Percentiles rank a stretch among this genome's conserved stretches.
These are phyloP conservation scores for Branchinecta lindahli DNA, from an alignment of 1,140 invertebrate species.

Conservation along the genomic window DNA sequence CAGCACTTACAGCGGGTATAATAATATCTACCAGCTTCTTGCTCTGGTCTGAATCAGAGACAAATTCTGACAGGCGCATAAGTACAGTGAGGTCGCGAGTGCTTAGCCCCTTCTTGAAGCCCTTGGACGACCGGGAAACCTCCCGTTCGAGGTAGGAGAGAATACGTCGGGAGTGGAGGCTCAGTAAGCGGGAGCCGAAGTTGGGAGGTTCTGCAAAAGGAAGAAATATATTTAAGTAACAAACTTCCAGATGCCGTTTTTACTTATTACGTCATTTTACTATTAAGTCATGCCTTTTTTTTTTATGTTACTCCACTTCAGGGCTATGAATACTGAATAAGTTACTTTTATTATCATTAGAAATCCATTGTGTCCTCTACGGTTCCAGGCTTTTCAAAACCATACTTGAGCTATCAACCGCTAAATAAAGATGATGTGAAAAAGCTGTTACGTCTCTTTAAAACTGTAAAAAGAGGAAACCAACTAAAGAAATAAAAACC, in stretches of 20 bases:
- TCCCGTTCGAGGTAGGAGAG: constrained; percentile 50
- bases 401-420: too few species aligned
- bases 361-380: too few species aligned
- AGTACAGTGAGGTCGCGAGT: constrained; percentile 59
- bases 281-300: too few species aligned
- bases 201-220: constrained; percentile 35
- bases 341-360: too few species aligned
- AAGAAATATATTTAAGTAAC: neutral
- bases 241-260: neutral
- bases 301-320: too few species aligned
- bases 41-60: constrained; percentile 45
- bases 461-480: too few species aligned
- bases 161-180: constrained; percentile 53
- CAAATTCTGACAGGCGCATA: constrained; percentile 55
- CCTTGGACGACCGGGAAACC: constrained; percentile 38
- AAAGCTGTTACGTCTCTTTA: too few species aligned
- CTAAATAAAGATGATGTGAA: too few species aligned
- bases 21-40: constrained; percentile 49
- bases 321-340: too few species aligned
- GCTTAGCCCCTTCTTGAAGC: constrained; percentile 37
- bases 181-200: constrained; percentile 51
- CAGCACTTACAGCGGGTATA: constrained; percentile 52
- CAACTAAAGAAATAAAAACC: too few species aligned
- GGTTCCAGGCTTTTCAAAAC: too few species aligned
- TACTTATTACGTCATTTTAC: too few species aligned